These are phyloP conservation scores for Andrena camellia DNA, from an alignment of 2,888 invertebrate genomes.

Conservation along the genomic window DNA sequence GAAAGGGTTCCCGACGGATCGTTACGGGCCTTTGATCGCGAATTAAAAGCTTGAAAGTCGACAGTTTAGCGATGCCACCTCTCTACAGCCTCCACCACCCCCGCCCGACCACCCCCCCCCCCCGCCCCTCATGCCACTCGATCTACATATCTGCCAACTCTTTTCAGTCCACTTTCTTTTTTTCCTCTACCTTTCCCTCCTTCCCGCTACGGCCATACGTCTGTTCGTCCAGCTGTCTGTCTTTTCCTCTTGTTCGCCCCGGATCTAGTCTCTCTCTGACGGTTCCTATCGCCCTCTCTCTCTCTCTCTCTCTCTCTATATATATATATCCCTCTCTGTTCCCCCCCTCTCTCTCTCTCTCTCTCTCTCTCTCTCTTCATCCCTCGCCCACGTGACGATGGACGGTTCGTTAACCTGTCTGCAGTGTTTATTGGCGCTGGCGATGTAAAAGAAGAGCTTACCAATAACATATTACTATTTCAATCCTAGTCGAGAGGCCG, in stretches of 20 bases:
- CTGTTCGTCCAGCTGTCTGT: conserved; percentile 41
- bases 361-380: conserved; percentile 17
- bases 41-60: conserved; percentile 83
- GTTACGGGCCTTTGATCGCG: conserved; percentile 82
- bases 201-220: conserved; percentile 7
- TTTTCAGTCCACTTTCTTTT: conserved; percentile 20
- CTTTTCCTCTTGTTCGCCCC: conserved; percentile 32
- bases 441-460: conserved; percentile 79
- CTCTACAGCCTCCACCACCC: conserved; percentile 60
- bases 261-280: conserved; percentile 15
- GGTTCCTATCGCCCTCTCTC: conserved; percentile 28
- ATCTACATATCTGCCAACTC: conserved; percentile 52
- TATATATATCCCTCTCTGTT: neutral
- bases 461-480: conserved; percentile 83
- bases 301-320: neutral
- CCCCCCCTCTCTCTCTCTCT: neutral
- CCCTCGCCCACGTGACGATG: conserved; percentile 47
- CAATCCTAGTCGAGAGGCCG: conserved; percentile 75
- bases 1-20: conserved; percentile 73
- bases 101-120: conserved; percentile 22
- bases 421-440: conserved; percentile 82
- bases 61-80: conserved; percentile 78
- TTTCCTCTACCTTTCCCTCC: conserved; percentile 26
- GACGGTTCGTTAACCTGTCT: conserved; percentile 84
- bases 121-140: conserved; percentile 25